phyloP scores from a whole-genome alignment of 1,140 invertebrate species.

The Drosophila elegans region DNA sequence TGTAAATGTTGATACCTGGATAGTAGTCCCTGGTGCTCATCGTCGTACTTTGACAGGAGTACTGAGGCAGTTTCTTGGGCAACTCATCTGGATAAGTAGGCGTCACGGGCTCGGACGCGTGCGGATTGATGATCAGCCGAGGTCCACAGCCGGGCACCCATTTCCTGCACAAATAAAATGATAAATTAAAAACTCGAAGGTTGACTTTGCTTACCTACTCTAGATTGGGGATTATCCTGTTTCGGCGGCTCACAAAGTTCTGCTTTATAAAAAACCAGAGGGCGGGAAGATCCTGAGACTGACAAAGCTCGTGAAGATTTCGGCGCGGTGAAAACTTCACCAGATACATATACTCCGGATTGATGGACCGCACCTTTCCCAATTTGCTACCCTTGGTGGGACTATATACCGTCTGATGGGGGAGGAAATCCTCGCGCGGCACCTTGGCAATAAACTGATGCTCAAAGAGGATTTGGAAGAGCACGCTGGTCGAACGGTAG shows the following conservation, averaged over 20 bases:
- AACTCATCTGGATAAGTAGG: constrained; percentile 85
- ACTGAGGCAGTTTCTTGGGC: constrained; percentile 64
- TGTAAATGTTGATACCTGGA: constrained; percentile 87
- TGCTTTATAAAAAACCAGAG: constrained; percentile 88
- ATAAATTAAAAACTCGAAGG: neutral
- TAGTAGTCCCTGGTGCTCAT: constrained; percentile 77
- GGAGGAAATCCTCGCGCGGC: constrained; percentile 86
- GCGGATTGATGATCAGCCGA: constrained; percentile 86
- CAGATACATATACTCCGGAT: constrained; percentile 86
- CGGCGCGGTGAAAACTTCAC: constrained; percentile 86
- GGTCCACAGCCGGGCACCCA: constrained; percentile 88
- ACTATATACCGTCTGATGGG: constrained; percentile 84
- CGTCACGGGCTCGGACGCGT: constrained; percentile 6
- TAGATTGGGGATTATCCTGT: constrained; percentile 87
- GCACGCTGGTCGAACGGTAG: constrained; percentile 85
- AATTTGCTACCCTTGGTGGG: constrained; percentile 62
- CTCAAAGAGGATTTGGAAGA: constrained; percentile 87
- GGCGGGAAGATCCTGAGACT: constrained; percentile 85
- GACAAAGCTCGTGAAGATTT: constrained; percentile 85
- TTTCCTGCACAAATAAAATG: constrained; percentile 83
- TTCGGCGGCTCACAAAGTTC: constrained; percentile 86
- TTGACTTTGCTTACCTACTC: constrained; percentile 85
- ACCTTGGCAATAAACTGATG: constrained; percentile 86
- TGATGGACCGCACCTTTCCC: constrained; percentile 80
- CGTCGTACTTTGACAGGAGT: constrained; percentile 57